Conservation (phyloP, 2,797 vertebrate genomes). For the Poeciliopsis turneri region DNA sequence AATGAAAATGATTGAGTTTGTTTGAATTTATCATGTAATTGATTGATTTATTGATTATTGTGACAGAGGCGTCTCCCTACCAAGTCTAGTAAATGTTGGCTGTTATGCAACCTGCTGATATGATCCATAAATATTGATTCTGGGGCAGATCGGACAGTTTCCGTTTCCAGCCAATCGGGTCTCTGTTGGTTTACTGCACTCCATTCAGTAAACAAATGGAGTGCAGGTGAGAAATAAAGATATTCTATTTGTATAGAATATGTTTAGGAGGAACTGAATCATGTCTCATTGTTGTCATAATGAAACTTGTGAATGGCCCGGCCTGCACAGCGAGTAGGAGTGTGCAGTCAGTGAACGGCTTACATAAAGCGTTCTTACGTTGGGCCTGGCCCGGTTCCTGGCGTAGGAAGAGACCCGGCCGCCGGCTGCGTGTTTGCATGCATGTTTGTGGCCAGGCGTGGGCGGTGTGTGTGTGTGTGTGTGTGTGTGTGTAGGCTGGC, state of each 20-base stretch:
- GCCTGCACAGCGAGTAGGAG: conserved; percentile 56
- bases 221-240: too few species aligned
- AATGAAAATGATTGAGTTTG: too few species aligned
- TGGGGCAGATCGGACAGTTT: neutral
- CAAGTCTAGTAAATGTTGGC: neutral
- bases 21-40: too few species aligned
- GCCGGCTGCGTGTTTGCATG: conserved; percentile 22
- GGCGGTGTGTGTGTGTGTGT: conserved; percentile 31
- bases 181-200: too few species aligned
- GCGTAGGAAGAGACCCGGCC: conserved; percentile 67
- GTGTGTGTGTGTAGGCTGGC: conserved; percentile 28
- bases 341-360: conserved; percentile 66
- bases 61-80: too few species aligned
- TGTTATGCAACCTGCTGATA: neutral
- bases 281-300: conserved; percentile 30
- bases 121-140: neutral
- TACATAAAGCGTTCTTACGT: conserved; percentile 69
- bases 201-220: too few species aligned
- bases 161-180: too few species aligned
- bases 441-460: conserved; percentile 34
- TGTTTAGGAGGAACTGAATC: conserved; percentile 7
- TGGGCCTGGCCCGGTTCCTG: conserved; percentile 65
- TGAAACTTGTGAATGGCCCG: conserved; percentile 50
- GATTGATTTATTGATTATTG: too few species aligned
- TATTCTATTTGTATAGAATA: neutral